These are phyloP conservation scores for Varroa destructor DNA, from an alignment of 1,140 invertebrate genomes.

Conservation along the genomic window DNA sequence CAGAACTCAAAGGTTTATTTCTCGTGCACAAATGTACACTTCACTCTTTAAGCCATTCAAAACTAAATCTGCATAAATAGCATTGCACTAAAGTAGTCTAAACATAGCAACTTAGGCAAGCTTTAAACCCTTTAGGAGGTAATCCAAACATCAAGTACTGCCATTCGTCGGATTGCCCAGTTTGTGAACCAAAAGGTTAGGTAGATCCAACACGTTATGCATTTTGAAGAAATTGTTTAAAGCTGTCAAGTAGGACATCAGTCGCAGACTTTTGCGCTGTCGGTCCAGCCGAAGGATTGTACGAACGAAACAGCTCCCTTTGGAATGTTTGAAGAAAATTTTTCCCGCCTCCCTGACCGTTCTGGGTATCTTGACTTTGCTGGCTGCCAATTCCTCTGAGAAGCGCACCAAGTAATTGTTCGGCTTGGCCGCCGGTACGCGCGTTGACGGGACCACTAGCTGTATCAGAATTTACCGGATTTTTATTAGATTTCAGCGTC, in stretches of 20 bases:
- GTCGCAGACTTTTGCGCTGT: background rate
- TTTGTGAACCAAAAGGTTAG: too few species aligned
- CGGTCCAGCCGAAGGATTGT: background rate
- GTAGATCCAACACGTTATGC: too few species aligned
- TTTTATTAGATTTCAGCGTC: background rate
- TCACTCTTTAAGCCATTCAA: too few species aligned
- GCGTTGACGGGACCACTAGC: background rate
- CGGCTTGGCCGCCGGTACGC: background rate
- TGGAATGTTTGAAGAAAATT: slow-evolving; percentile 12
- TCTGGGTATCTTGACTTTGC: background rate
- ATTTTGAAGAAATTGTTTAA: slow-evolving; percentile 10
- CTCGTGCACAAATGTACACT: too few species aligned
- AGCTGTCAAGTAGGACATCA: background rate
- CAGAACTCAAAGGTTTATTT: too few species aligned
- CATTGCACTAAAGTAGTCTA: too few species aligned
- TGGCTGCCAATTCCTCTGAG: background rate
- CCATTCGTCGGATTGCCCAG: too few species aligned
- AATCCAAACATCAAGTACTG: too few species aligned
- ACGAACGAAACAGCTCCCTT: background rate
- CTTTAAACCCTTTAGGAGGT: too few species aligned
- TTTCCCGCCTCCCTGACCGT: background rate
- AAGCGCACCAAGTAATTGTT: background rate
- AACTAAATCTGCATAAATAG: too few species aligned
- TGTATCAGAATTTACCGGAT: background rate
- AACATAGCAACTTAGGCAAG: too few species aligned